Percentiles rank a stretch among this genome's conserved stretches.
phyloP scores from a whole-genome alignment of 2,888 invertebrate genomes.

The Neoitamus cyanurus region DNA sequence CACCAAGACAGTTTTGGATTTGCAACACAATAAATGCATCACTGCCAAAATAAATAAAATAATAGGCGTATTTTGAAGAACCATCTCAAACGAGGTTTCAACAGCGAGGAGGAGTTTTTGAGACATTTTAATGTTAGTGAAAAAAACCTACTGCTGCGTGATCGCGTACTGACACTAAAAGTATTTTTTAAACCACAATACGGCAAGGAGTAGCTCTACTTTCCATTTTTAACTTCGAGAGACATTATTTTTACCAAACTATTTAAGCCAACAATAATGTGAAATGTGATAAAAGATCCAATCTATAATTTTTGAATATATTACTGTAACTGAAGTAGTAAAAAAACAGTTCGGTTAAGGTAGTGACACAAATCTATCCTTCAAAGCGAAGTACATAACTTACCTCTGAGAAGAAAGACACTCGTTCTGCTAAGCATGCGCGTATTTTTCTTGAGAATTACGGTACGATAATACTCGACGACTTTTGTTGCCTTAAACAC shows the following conservation, averaged over 20 bases:
- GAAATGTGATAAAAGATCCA: constrained; percentile 17
- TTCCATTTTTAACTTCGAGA: constrained; percentile 2
- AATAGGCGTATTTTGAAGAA: constrained; percentile 6
- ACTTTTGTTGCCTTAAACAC: constrained; percentile 31
- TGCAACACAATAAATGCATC: constrained; percentile 11
- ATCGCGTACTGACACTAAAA: neutral
- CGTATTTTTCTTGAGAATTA: constrained; percentile 25
- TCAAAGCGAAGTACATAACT: constrained; percentile 13
- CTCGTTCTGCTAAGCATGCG: constrained; percentile 14
- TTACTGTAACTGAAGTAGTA: constrained; percentile 5
- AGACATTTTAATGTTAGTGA: constrained; percentile 6
- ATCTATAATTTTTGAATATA: constrained; percentile 33
- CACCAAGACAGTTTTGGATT: neutral
- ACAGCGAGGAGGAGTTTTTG: neutral
- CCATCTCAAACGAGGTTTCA: constrained; percentile 34
- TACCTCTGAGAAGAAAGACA: constrained; percentile 6
- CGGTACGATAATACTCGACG: constrained; percentile 16
- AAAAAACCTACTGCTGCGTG: neutral
- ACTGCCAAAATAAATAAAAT: constrained; percentile 31
- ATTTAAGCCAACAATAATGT: constrained; percentile 22
- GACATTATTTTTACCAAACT: neutral
- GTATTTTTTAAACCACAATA: neutral
- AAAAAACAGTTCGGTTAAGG: neutral
- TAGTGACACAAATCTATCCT: neutral
- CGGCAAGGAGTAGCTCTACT: neutral